Percentiles rank a stretch among this genome's conserved stretches.
These are phyloP conservation scores for Cynoglossus semilaevis DNA, from an alignment of 2,113 vertebrate species.

Conservation along the genomic window DNA sequence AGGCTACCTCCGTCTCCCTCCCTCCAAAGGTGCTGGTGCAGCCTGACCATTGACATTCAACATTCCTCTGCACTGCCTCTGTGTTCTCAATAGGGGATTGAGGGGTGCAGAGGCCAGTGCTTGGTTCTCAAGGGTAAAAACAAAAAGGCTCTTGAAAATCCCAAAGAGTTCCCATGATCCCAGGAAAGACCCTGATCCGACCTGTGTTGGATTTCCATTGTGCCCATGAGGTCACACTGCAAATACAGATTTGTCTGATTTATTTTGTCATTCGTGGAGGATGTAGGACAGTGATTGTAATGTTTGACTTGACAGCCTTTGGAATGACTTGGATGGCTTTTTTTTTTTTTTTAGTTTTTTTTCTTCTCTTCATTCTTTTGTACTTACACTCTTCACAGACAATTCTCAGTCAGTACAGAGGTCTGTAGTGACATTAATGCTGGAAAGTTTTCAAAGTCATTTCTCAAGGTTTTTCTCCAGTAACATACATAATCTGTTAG, in stretches of 20 bases:
- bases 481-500: conserved; percentile 82
- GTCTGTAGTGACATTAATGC: conserved; percentile 65
- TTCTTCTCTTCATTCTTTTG: conserved; percentile 58
- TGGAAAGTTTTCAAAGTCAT: conserved; percentile 76
- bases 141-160: conserved; percentile 92
- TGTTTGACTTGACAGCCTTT: conserved; percentile 73
- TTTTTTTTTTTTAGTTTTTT: background rate
- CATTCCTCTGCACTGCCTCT: conserved; percentile 76
- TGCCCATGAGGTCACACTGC: conserved; percentile 84
- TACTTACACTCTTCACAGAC: conserved; percentile 76
- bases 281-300: conserved; percentile 58
- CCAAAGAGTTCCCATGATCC: conserved; percentile 89
- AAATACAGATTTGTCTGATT: conserved; percentile 83
- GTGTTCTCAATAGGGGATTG: conserved; percentile 82
- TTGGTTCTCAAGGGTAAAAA: conserved; percentile 82
- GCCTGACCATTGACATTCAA: conserved; percentile 78
- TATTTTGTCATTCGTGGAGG: conserved; percentile 74
- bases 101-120: conserved; percentile 76
- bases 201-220: conserved; percentile 84
- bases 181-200: conserved; percentile 82
- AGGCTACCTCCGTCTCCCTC: conserved; percentile 58
- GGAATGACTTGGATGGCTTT: conserved; percentile 19
- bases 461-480: conserved; percentile 73
- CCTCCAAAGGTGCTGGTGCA: conserved; percentile 74
- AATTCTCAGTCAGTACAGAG: conserved; percentile 72